These are phyloP conservation scores for Phalloptychus januarius DNA, from an alignment of 2,797 vertebrate genomes.

Conservation along the genomic window DNA sequence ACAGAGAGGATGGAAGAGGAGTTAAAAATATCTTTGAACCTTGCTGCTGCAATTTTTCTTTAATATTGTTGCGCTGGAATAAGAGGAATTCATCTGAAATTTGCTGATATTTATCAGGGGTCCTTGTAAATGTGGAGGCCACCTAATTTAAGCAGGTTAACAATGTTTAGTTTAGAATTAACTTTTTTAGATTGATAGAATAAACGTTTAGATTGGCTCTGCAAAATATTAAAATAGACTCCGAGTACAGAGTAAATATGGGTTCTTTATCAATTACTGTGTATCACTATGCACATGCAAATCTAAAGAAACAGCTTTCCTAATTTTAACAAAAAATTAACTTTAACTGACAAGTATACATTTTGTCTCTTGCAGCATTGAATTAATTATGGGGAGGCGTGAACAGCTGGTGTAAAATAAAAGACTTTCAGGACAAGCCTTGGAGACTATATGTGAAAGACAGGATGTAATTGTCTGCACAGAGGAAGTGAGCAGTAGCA, in stretches of 20 bases:
- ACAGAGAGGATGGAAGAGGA: slow-evolving; percentile 3
- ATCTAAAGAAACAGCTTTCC: neutral
- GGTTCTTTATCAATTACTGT: neutral
- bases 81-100: neutral
- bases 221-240: neutral
- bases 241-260: neutral
- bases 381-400: neutral
- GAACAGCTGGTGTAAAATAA: slow-evolving; percentile 9
- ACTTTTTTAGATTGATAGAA: neutral
- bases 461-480: neutral
- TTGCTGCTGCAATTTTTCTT: slow-evolving; percentile 2
- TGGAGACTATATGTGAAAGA: neutral
- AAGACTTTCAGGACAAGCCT: neutral
- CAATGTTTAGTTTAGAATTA: neutral
- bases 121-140: neutral
- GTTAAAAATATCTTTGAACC: slow-evolving; percentile 2
- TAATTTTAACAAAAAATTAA: neutral
- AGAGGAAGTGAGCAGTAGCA: slow-evolving; percentile 2
- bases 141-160: neutral
- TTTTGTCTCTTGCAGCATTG: neutral
- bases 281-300: neutral
- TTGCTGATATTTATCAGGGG: neutral
- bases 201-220: neutral
- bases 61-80: neutral
- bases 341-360: neutral